Base-by-base conservation (phyloP, 2,113 vertebrate species). In the Sapayoa aenigma region DNA sequence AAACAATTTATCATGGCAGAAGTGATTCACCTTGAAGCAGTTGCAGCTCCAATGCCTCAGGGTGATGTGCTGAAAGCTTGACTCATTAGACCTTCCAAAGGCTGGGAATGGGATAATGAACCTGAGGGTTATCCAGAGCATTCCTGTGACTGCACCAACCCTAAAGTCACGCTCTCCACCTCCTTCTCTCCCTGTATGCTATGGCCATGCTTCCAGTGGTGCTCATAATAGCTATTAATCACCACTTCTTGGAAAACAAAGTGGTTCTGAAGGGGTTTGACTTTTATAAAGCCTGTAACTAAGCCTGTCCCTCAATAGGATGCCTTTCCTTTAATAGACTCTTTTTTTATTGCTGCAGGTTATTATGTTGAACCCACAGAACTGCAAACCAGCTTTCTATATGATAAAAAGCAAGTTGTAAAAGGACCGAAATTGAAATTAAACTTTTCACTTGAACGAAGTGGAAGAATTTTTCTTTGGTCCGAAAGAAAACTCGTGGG, bases 121-220 rank as follows among this genome's bases (percentile, higher is more conserved):
- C 15, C 17, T 35, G 33, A 69, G n/a, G 16, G 37, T 35, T 35
- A 52, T 60, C 6, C 27, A 6, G 5, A 58, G 15, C 8, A 7
- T 41, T 52, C 14, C 35, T 52, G 58, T 35, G 69, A n/a, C 18
- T 44, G 25, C 47, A 37, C 12, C 33, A 74, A 14, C 4, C 69
- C 65, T 47, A 41, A 65, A 72, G 31, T 15, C 22, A 23, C 0
- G 1, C 14, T 52, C 3, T 59, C 42, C 7, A 16, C 16, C 33
- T 65, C 47, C 20, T 87, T 9, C 28, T 42, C 25, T 37, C 59
- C 39, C 17, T 59, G 19, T 9, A 11, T 52, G 30, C 14, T 27
- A 46, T 1, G 20, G 6, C 23, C 33, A 2, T 8, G 4, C 14
- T 15, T 18, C 58, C 5, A 2, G 8, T 18, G 20, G 14, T 35